These are phyloP conservation scores for Galaxea fascicularis DNA, from an alignment of 92 coral and sea anemone species.

Conservation along the genomic window DNA sequence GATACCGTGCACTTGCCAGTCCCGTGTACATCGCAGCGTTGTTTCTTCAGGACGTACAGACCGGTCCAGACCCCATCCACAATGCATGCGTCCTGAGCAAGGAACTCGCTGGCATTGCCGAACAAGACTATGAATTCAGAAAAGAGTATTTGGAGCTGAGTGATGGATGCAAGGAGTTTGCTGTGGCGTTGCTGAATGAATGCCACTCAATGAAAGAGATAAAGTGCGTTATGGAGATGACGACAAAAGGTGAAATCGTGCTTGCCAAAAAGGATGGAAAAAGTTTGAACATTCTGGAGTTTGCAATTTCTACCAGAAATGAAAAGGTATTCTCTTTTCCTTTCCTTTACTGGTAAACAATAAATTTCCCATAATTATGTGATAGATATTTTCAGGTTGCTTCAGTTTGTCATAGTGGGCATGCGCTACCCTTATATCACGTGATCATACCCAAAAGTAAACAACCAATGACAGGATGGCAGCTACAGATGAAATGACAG, in stretches of 20 bases:
- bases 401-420: no score
- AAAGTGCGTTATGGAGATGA: constrained; percentile 63
- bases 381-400: not conserved
- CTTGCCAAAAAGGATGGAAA: constrained; percentile 9
- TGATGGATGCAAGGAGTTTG: constrained; percentile 50
- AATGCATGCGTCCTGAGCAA: constrained; percentile 59
- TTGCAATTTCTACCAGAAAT: constrained; percentile 61
- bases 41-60: constrained; percentile 51
- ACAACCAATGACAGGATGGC: no score
- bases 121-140: constrained; percentile 55
- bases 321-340: constrained; percentile 44
- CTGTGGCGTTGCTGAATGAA: constrained; percentile 56
- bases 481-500: no score
- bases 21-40: constrained; percentile 56
- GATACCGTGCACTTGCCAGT: constrained; percentile 51
- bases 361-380: not conserved
- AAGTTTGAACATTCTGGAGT: constrained; percentile 47
- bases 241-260: not conserved
- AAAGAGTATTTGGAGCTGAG: constrained; percentile 52
- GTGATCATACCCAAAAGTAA: no score
- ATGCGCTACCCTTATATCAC: no score
- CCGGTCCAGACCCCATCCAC: constrained; percentile 43
- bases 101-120: constrained; percentile 41
- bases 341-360: not conserved
- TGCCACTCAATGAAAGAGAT: constrained; percentile 65